Base-by-base conservation (phyloP, 2,888 invertebrate genomes). In the Agriopis leucophaearia region DNA sequence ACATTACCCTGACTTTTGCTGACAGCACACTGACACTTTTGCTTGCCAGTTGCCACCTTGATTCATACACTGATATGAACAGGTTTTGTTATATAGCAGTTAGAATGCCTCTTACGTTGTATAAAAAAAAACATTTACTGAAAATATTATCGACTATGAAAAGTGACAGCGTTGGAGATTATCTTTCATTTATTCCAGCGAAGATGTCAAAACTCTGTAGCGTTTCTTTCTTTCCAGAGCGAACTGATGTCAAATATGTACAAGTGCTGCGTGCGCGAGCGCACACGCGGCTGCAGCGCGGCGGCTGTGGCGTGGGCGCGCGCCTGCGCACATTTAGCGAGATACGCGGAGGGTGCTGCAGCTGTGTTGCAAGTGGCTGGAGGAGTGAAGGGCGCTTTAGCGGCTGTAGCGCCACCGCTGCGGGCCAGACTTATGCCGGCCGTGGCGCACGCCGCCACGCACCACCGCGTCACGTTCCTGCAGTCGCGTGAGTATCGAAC, bases 381-480 rank as follows among this genome's bases (percentile, higher is more conserved):
- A 66, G 58, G 50, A 3, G 40, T n/a, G 65, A 72, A 62, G 72
- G 71, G 73, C 15, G 77, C 82, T 57, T 74, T 81, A 68, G 63
- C 75, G 8, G 76, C 80, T 44, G 75, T 85, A 72, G 72, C 86
- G 70, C 42, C 74, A 48, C n/a, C 60, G 15, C 66, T 81, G 66
- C 81, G 85, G n/a, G 79, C 84, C 8, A 65, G 69, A 0, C 76
- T 89, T 16, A 69, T 91, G 80, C 88, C 90, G 0, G 91, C 91
- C 1, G 56, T 92, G 0, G 92, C 91, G n/a, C 86, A 89, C 77
- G 88, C 90, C 12, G 91, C 92, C 1, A 81, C 86, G 54, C 87
- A 89, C 57, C 87, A 89, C 8, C 77, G 90, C 5, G 68, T 74
- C 58, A 71, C 85, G 1, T 88, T 89, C 70, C 74, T 92, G 61